Evolutionary conservation across 2,113 vertebrate species (phyloP).

Genomic region (Sisor rabdophorus): DNA sequence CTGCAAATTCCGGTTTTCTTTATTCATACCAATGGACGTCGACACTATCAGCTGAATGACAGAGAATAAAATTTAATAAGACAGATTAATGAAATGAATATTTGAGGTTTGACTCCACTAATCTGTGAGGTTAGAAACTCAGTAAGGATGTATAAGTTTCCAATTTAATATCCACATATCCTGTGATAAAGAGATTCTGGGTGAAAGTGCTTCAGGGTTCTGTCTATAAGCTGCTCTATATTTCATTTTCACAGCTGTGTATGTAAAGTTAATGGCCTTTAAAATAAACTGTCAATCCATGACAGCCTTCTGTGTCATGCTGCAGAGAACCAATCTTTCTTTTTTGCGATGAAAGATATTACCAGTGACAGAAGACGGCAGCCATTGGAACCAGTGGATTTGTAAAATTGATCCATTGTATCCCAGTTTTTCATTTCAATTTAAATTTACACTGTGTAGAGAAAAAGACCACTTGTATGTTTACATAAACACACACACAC

Average conservation of each 20-base stretch:
- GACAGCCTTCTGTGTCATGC: constrained; percentile 52
- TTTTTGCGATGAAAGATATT: constrained; percentile 54
- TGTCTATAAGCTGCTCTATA: constrained; percentile 47
- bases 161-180: constrained; percentile 27
- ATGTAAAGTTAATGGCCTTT: constrained; percentile 76
- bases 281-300: constrained; percentile 75
- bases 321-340: constrained; percentile 52
- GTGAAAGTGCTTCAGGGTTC: constrained; percentile 46
- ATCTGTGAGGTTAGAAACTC: constrained; percentile 23
- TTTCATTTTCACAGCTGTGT: constrained; percentile 59
- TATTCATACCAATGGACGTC: constrained; percentile 1
- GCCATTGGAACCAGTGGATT: constrained; percentile 58
- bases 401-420: constrained; percentile 66
- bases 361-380: constrained; percentile 38
- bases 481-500: background rate
- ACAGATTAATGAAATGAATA: constrained; percentile 4
- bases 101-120: background rate
- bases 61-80: constrained; percentile 9
- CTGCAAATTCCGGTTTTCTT: constrained; percentile 20
- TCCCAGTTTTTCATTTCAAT: constrained; percentile 66
- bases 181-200: constrained; percentile 36
- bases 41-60: background rate
- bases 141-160: constrained; percentile 15
- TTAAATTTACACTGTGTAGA: constrained; percentile 48
- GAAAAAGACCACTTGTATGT: constrained; percentile 40